phyloP scores from a whole-genome alignment of 2,888 invertebrate genomes.

The Argynnis bischoffii region DNA sequence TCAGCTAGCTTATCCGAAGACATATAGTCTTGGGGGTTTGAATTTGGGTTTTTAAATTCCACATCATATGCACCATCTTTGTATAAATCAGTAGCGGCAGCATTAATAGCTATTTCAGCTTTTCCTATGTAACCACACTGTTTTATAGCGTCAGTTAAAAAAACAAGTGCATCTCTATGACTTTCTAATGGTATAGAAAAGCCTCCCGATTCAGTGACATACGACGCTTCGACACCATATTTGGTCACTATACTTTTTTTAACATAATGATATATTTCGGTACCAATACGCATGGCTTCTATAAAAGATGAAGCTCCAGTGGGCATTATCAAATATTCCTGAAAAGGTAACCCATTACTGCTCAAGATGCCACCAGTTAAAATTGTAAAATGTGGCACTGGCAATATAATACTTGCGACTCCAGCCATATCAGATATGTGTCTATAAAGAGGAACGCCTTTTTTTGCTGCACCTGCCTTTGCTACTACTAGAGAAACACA shows the following conservation, averaged over 20 bases:
- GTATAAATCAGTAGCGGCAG: conserved; percentile 97
- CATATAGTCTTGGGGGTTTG: conserved; percentile 91
- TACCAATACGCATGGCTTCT: conserved; percentile 98
- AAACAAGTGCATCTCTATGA: conserved; percentile 94
- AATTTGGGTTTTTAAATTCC: conserved; percentile 97
- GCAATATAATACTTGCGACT: conserved; percentile 93
- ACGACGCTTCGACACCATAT: conserved; percentile 94
- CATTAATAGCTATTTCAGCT: conserved; percentile 97
- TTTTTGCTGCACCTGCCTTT: conserved; percentile 98
- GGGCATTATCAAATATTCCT: conserved; percentile 96
- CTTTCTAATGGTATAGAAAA: conserved; percentile 97
- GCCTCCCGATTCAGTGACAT: conserved; percentile 98
- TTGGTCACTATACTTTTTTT: conserved; percentile 94
- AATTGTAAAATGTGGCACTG: conserved; percentile 98
- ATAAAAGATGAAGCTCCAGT: conserved; percentile 94
- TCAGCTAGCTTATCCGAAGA: conserved; percentile 91
- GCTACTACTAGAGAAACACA: conserved; percentile 97
- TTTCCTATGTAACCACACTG: conserved; percentile 97
- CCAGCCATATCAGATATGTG: conserved; percentile 98
- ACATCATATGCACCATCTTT: conserved; percentile 94
- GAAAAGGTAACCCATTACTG: conserved; percentile 97
- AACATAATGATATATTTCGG: conserved; percentile 96
- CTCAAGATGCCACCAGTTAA: conserved; percentile 98
- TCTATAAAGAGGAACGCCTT: conserved; percentile 91
- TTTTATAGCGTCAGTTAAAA: conserved; percentile 93